Evolutionary conservation across 2,888 invertebrate species (phyloP), one percentile per base, ranked within the genome.

Genomic region (Arctia plantaginis): DNA sequence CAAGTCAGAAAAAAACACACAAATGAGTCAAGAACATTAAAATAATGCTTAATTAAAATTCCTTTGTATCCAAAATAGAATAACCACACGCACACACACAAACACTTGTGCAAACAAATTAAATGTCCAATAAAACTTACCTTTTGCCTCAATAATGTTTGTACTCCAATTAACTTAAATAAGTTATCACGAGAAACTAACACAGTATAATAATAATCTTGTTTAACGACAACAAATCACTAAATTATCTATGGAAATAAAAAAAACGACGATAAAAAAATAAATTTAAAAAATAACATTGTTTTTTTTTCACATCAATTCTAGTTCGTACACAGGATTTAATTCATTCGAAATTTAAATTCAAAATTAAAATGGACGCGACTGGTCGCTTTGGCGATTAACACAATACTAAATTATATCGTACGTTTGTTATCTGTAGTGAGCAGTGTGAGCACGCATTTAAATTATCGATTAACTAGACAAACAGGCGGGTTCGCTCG

Each of bases 381-480:
- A 73, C 72, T 69, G 66, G 41, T 62, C 79, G 1, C 77, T 59
- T 39, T 75, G 64, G 70, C 75, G 69, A 66, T 74, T 68, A 44
- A 71, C 69, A 47, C 23, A 39, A 69, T 74, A 85, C 84, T 84
- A 79, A 81, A 76, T 70, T 65, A 39, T 59, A 51, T 62, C 67
- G 33, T 44, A 55, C 2, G 27, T 68, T 80, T 77, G 78, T 80
- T 75, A 65, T 64, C 65, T 69, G 35, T 76, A 73, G 55, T 59
- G 69, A 66, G 33, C 75, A 69, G 75, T 74, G 47, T 55, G 69
- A 62, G 47, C 75, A 70, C 77, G 69, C 80, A 78, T 82, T 82
- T 33, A 76, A 79, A 78, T 84, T 70, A 85, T 84, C 78, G 72
- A 76, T 70, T 75, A 62, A 70, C 75, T 75, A 75, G 47, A 23